These are phyloP conservation scores for Phyllotis vaccarum DNA, from an alignment of 2,797 vertebrate species.

Conservation along the genomic window DNA sequence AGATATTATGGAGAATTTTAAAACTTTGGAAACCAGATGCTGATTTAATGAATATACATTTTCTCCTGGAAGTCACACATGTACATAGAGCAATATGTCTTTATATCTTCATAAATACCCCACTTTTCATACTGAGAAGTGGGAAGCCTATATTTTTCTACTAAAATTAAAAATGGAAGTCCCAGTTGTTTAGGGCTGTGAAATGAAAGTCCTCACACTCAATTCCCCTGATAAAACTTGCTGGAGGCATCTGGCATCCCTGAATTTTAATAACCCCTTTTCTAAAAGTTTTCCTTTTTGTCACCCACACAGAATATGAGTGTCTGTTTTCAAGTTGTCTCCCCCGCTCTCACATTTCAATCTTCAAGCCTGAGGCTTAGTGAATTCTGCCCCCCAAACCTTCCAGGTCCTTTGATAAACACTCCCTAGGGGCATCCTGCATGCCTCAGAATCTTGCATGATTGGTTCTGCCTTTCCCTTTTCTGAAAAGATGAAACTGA, in stretches of 20 bases:
- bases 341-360: background rate
- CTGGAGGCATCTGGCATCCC: constrained; percentile 67
- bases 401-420: constrained; percentile 55
- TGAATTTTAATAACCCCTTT: constrained; percentile 76
- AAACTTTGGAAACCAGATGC: constrained; percentile 1
- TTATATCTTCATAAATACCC: background rate
- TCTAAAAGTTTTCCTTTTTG: constrained; percentile 48
- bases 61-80: background rate
- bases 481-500: constrained; percentile 51
- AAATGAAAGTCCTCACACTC: constrained; percentile 61
- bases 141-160: constrained; percentile 46
- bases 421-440: background rate
- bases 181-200: constrained; percentile 64
- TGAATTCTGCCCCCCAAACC: background rate
- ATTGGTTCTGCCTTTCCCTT: background rate
- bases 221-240: constrained; percentile 62
- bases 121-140: constrained; percentile 30
- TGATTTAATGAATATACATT: background rate
- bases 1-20: constrained; percentile 4
- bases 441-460: background rate
- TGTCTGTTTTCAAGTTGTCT: constrained; percentile 56
- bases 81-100: background rate
- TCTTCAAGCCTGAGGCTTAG: background rate
- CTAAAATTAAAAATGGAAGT: constrained; percentile 61
- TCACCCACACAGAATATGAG: constrained; percentile 42